These are phyloP conservation scores for Rutpela maculata DNA, from an alignment of 2,888 invertebrate genomes.

Conservation along the genomic window DNA sequence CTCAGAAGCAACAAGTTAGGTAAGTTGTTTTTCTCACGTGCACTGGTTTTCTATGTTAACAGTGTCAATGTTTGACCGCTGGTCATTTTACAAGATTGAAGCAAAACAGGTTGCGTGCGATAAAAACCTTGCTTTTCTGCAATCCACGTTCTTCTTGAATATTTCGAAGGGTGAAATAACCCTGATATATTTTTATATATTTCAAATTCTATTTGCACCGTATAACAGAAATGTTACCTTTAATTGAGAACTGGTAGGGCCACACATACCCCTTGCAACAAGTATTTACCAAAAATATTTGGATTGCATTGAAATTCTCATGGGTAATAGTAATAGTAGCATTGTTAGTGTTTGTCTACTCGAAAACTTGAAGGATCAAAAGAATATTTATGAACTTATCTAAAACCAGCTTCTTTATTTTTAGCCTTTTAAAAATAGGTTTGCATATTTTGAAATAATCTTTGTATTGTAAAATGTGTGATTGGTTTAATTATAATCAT, in stretches of 20 bases:
- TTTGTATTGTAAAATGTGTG: too few species aligned
- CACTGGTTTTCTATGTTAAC: slow-evolving; percentile 3
- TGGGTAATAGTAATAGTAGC: background rate
- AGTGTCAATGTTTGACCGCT: slow-evolving; percentile 41
- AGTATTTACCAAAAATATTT: slow-evolving; percentile 9
- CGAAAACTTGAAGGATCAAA: too few species aligned
- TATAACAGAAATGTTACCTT: slow-evolving; percentile 2
- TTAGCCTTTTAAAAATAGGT: background rate
- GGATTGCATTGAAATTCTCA: background rate
- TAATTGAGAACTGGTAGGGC: background rate
- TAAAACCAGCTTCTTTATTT: background rate
- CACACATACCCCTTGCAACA: background rate
- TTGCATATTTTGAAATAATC: background rate
- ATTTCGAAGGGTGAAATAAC: background rate
- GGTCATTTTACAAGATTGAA: slow-evolving; percentile 36
- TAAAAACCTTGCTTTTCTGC: background rate
- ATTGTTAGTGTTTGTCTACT: background rate
- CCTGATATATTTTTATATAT: slow-evolving; percentile 6
- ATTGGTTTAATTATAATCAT: too few species aligned
- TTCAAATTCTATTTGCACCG: background rate
- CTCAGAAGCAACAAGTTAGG: slow-evolving; percentile 37
- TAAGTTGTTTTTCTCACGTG: slow-evolving; percentile 43
- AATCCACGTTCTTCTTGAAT: background rate
- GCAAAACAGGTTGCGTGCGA: slow-evolving; percentile 12
- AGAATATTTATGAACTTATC: background rate